phyloP scores from a whole-genome alignment of 2,113 vertebrate genomes.

The Epinephelus cyanopodus region DNA sequence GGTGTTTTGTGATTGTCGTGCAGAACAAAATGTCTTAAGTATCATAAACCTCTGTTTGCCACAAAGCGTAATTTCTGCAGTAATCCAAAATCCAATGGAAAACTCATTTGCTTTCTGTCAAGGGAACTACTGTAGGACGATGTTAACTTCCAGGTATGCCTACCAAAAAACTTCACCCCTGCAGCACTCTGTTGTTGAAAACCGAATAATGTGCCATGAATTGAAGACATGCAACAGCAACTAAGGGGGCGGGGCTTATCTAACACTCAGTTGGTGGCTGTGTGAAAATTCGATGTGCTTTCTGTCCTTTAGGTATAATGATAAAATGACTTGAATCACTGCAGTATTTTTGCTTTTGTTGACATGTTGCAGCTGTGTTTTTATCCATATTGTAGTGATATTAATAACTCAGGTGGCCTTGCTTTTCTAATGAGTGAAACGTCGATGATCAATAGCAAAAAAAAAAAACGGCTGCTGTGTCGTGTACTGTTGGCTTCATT shows the following conservation, averaged over 20 bases:
- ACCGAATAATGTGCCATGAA: neutral
- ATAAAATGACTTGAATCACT: neutral
- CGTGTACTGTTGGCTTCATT: constrained; percentile 18
- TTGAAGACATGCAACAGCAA: neutral
- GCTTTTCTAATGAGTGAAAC: neutral
- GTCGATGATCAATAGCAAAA: constrained; percentile 11
- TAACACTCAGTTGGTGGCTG: neutral
- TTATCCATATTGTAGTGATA: neutral
- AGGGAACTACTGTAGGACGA: too few species aligned
- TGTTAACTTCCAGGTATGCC: too few species aligned
- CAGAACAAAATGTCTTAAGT: too few species aligned
- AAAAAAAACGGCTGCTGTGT: constrained; percentile 11
- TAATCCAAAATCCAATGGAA: too few species aligned
- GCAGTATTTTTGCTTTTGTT: neutral
- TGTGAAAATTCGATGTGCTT: neutral
- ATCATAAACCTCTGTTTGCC: too few species aligned
- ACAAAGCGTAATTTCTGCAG: too few species aligned
- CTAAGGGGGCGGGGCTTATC: too few species aligned
- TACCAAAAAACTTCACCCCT: too few species aligned
- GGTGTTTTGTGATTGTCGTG: too few species aligned
- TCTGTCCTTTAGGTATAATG: neutral
- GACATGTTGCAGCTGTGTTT: neutral
- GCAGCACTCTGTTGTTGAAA: neutral
- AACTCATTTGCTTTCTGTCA: too few species aligned
- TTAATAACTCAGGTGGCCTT: neutral